Conservation (phyloP, 1,140 invertebrate species). For the Calliopsis andreniformis region DNA sequence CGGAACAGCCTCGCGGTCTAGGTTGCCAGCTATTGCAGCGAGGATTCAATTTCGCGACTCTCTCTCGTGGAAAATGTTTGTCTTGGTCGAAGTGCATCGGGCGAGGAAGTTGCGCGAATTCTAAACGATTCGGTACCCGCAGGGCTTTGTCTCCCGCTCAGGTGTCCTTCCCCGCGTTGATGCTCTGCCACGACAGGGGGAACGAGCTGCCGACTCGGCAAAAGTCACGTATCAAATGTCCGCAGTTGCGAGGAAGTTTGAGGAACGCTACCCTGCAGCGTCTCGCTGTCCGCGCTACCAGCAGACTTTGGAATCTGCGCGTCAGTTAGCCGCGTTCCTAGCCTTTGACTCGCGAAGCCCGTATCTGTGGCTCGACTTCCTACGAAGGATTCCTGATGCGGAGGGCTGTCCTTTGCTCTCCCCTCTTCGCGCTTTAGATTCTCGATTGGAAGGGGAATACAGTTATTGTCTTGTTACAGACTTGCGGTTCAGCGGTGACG, state of each 20-base stretch:
- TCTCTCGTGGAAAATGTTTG: not conserved
- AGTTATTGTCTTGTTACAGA: too few species aligned
- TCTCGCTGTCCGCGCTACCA: not conserved
- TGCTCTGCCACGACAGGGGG: not conserved
- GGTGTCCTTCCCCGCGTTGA: not conserved
- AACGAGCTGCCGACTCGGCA: not conserved
- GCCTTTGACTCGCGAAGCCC: conserved; percentile 26
- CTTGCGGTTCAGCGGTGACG: too few species aligned
- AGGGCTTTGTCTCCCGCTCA: not conserved
- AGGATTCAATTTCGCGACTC: too few species aligned
- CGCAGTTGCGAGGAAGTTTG: conserved; percentile 4
- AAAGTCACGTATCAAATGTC: conserved; percentile 37
- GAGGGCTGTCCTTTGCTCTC: too few species aligned
- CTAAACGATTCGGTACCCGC: not conserved
- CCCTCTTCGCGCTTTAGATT: too few species aligned
- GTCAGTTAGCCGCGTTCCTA: not conserved
- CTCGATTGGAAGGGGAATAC: too few species aligned
- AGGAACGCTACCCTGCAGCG: conserved; percentile 1
- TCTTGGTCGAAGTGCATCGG: not conserved
- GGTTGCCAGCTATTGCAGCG: too few species aligned
- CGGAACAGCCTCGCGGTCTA: too few species aligned
- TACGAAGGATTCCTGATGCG: not conserved
- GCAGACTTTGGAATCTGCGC: not conserved
- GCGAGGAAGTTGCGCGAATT: not conserved
- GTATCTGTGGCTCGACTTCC: conserved; percentile 13